A percentile compares a stretch with the other conserved stretches of the same genome.
phyloP scores from a whole-genome alignment of 1,140 invertebrate species.

The Penaeus indicus region DNA sequence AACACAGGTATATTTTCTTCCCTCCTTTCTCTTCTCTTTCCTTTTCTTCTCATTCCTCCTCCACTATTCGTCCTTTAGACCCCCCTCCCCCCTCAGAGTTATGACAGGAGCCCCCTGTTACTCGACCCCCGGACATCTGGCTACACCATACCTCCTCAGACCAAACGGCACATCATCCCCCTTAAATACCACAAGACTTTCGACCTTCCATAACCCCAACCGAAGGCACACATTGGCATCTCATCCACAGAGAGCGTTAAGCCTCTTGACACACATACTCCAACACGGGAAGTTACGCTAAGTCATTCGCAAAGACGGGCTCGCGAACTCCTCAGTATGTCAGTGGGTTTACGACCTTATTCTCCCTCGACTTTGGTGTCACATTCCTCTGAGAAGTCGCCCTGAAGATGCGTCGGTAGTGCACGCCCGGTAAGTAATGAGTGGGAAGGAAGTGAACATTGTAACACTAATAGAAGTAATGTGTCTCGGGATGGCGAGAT shows the following conservation, averaged over 20 bases:
- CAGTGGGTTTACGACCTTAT: not conserved
- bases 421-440: conserved; percentile 2
- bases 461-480: conserved; percentile 46
- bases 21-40: not conserved
- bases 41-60: not conserved
- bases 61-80: not conserved
- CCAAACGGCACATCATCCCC: no score
- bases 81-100: not conserved
- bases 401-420: not conserved
- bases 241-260: not conserved
- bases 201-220: no score
- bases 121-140: not conserved
- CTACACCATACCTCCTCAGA: no score
- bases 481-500: conserved; percentile 3
- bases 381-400: not conserved
- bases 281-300: conserved; percentile 22
- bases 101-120: not conserved
- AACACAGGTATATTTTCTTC: not conserved
- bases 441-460: conserved; percentile 52
- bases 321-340: no score
- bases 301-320: not conserved
- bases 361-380: not conserved
- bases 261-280: not conserved
- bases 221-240: not conserved
- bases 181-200: no score